phyloP scores from a whole-genome alignment of 1,140 invertebrate species.

The Microplitis demolitor region DNA sequence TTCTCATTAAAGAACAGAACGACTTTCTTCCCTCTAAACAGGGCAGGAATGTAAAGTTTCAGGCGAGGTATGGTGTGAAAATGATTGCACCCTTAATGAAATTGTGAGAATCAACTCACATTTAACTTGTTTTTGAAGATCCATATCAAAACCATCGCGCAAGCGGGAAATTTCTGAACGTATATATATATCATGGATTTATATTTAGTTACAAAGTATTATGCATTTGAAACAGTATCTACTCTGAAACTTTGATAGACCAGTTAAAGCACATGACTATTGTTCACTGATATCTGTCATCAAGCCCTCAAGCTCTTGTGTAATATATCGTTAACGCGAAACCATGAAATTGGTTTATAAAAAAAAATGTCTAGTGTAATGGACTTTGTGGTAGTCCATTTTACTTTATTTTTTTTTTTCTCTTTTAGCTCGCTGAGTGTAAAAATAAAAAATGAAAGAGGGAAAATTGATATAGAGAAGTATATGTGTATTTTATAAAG shows the following conservation, averaged over 20 bases:
- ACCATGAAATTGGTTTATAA: slow-evolving; percentile 2
- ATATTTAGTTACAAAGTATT: neutral
- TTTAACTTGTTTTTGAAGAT: too few species aligned
- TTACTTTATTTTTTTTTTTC: neutral
- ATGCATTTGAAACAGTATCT: neutral
- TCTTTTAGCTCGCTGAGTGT: neutral
- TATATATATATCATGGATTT: neutral
- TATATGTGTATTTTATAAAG: neutral
- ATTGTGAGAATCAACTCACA: too few species aligned
- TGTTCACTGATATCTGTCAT: slow-evolving; percentile 9
- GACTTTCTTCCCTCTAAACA: too few species aligned
- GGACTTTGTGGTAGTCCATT: neutral
- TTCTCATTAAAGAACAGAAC: too few species aligned
- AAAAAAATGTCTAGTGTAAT: neutral
- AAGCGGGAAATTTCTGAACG: too few species aligned
- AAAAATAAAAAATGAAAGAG: neutral
- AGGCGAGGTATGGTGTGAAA: too few species aligned
- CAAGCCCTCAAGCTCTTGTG: neutral
- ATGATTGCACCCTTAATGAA: too few species aligned
- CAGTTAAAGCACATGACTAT: neutral
- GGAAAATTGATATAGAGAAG: too few species aligned
- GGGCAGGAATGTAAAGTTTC: too few species aligned
- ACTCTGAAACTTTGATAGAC: neutral
- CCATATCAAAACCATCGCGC: too few species aligned
- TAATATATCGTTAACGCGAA: slow-evolving; percentile 7